phyloP scores from a whole-genome alignment of 2,113 vertebrate genomes.

The Furnarius figulus region DNA sequence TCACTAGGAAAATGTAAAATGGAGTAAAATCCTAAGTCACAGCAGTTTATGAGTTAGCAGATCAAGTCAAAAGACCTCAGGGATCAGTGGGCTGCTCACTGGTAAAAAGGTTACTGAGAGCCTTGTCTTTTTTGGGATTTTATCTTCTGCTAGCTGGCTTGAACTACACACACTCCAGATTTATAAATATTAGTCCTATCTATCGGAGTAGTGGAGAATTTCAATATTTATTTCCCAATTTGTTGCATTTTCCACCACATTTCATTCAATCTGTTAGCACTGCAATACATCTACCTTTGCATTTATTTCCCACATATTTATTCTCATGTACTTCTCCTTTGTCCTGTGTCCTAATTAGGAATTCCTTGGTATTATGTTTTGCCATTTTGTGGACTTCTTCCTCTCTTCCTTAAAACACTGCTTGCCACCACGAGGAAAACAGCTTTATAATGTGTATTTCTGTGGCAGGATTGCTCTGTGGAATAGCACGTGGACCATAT shows the following conservation, averaged over 20 bases:
- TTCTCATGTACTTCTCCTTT: neutral
- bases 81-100: neutral
- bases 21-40: neutral
- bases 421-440: neutral
- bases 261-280: conserved; percentile 10
- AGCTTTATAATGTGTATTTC: conserved; percentile 1
- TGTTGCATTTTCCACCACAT: conserved; percentile 7
- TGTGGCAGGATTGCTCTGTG: neutral
- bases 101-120: neutral
- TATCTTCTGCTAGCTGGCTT: neutral
- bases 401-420: neutral
- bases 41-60: neutral
- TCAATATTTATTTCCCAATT: conserved; percentile 19
- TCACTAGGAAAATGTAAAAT: neutral
- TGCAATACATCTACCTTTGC: neutral
- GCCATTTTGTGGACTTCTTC: neutral
- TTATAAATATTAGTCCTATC: neutral
- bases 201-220: neutral
- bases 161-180: neutral
- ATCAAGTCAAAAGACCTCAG: neutral
- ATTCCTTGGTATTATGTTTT: neutral
- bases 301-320: neutral
- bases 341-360: neutral
- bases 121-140: neutral
- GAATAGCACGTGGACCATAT: neutral